A percentile compares a stretch with the other conserved stretches of the same genome.
Evolutionary conservation across 2,888 invertebrate genomes (phyloP).

Genomic region (Caenorhabditis doughertyi): DNA sequence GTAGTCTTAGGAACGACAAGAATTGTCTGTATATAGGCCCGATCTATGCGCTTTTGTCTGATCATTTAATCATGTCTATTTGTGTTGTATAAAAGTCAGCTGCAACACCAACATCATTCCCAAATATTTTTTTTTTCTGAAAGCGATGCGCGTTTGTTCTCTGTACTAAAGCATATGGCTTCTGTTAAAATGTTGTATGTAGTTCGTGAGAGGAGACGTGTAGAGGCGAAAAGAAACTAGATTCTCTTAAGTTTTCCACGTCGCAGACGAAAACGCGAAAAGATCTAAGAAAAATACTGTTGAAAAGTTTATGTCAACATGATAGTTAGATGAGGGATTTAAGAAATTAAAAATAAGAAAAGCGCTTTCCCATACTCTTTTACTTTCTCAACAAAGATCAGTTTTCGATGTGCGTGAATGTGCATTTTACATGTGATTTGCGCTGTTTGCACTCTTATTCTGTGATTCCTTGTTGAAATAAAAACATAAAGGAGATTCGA

Average conservation of each 20-base stretch:
- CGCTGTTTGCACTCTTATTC: neutral
- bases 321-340: too few relatives aligned
- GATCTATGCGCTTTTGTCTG: too few relatives aligned
- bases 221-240: neutral
- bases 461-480: neutral
- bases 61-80: too few relatives aligned
- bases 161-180: neutral
- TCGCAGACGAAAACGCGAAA: too few relatives aligned
- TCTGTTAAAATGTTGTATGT: neutral
- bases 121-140: neutral
- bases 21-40: too few relatives aligned
- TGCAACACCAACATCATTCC: neutral
- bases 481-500: too few relatives aligned
- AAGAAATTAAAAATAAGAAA: too few relatives aligned
- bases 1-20: too few relatives aligned
- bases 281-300: too few relatives aligned
- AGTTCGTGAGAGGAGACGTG: neutral
- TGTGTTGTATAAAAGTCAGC: too few relatives aligned
- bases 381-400: constrained; percentile 13
- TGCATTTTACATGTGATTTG: constrained; percentile 14
- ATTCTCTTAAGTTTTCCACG: neutral
- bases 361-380: neutral
- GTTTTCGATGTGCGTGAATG: constrained; percentile 4
- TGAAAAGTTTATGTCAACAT: too few relatives aligned
- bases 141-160: constrained; percentile 13